These are phyloP conservation scores for Linurgus olivaceus DNA, from an alignment of 2,797 vertebrate genomes.

Conservation along the genomic window DNA sequence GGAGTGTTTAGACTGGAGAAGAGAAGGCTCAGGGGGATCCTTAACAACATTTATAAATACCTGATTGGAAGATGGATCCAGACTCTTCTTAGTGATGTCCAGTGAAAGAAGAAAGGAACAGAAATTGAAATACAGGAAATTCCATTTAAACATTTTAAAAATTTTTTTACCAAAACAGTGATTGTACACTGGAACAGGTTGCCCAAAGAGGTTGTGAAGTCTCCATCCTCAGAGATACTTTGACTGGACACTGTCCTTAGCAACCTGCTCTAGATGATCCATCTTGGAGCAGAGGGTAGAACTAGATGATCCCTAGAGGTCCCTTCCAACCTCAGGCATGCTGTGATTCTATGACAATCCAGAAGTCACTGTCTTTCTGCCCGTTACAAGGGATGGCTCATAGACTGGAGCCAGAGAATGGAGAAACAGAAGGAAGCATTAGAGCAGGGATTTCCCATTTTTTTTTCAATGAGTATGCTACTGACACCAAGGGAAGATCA, in stretches of 20 bases:
- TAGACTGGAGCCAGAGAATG: not conserved
- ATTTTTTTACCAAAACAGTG: not conserved
- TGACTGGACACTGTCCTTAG: not conserved
- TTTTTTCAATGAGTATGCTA: not conserved
- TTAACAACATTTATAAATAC: not conserved
- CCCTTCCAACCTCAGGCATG: not conserved
- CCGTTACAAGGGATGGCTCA: not conserved
- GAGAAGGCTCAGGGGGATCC: not conserved
- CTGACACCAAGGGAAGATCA: not conserved
- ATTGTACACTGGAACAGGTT: not conserved
- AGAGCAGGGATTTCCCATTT: not conserved
- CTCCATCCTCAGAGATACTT: not conserved
- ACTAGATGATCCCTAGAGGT: not conserved
- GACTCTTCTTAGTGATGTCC: not conserved
- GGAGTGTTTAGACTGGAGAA: not conserved
- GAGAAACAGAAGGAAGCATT: not conserved
- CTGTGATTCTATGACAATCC: not conserved
- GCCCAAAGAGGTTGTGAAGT: not conserved
- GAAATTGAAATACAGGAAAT: not conserved
- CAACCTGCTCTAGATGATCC: not conserved
- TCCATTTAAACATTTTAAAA: not conserved
- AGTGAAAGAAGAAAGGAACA: not conserved
- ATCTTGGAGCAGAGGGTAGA: not conserved
- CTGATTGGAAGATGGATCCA: not conserved
- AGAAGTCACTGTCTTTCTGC: not conserved